Percentiles rank a stretch among this genome's conserved stretches.
Evolutionary conservation across 2,888 invertebrate genomes (phyloP).

Genomic region (Nomada goodeniana): DNA sequence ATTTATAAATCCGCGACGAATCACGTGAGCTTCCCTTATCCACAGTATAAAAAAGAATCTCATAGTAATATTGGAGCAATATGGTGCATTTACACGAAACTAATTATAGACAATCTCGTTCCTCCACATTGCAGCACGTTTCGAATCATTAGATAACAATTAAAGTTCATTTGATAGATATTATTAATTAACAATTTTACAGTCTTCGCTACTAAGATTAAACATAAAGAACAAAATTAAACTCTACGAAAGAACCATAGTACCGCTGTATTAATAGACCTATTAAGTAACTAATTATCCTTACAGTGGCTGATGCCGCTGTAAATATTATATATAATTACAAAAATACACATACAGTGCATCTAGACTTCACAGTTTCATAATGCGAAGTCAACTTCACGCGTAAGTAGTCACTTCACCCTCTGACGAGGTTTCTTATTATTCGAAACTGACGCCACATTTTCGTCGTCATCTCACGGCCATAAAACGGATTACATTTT

Average conservation of each 20-base stretch:
- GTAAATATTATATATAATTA: slow-evolving; percentile 18
- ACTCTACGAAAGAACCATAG: no score
- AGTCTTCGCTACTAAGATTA: no score
- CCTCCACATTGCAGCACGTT: no score
- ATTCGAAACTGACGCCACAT: slow-evolving; percentile 39
- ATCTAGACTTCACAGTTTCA: slow-evolving; percentile 55
- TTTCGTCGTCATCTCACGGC: slow-evolving; percentile 24
- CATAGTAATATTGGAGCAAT: no score
- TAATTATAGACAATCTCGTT: no score
- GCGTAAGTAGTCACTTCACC: slow-evolving; percentile 70
- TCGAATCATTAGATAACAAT: no score
- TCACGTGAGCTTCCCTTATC: slow-evolving; percentile 34
- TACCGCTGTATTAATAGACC: no score
- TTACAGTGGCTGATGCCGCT: slow-evolving; percentile 9
- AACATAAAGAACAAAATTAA: no score
- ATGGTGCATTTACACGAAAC: no score
- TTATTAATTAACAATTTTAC: no score
- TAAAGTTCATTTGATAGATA: no score
- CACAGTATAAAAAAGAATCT: slow-evolving; percentile 21
- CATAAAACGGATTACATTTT: slow-evolving; percentile 72
- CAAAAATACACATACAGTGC: neutral
- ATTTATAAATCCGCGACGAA: slow-evolving; percentile 30
- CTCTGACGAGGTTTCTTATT: slow-evolving; percentile 48
- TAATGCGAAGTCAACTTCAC: slow-evolving; percentile 51
- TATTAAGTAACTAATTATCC: no score